These are phyloP conservation scores for Eledone cirrhosa DNA, from an alignment of 2,888 invertebrate genomes.

Conservation along the genomic window DNA sequence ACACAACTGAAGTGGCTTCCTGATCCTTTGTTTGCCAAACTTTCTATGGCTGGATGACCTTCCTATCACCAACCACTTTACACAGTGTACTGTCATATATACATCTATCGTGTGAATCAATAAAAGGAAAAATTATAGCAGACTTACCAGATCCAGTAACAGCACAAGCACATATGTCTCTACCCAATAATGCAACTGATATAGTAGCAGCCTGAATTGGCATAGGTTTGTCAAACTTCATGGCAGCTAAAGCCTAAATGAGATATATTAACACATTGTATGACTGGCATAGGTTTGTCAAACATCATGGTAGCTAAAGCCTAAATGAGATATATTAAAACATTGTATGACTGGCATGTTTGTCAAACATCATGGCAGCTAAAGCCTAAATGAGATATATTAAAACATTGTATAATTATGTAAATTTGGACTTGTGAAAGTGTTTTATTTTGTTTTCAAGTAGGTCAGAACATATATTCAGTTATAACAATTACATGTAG, in stretches of 20 bases:
- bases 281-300: slow-evolving; percentile 95
- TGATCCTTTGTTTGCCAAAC: no score
- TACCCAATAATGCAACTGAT: slow-evolving; percentile 89
- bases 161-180: slow-evolving; percentile 97
- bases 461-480: no score
- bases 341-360: no score
- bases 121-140: neutral
- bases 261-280: neutral
- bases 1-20: no score
- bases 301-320: slow-evolving; percentile 89
- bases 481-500: no score
- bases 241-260: slow-evolving; percentile 79
- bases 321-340: slow-evolving; percentile 62
- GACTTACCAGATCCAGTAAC: slow-evolving; percentile 81
- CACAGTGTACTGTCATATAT: neutral
- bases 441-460: no score
- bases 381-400: slow-evolving; percentile 74
- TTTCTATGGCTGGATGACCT: no score
- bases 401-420: no score
- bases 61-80: neutral
- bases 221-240: slow-evolving; percentile 93
- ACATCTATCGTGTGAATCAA: neutral
- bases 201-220: slow-evolving; percentile 96
- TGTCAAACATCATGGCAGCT: slow-evolving; percentile 84
- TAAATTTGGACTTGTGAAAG: neutral